Base-by-base conservation (phyloP, 1,140 invertebrate species). In the Asobara japonica region DNA sequence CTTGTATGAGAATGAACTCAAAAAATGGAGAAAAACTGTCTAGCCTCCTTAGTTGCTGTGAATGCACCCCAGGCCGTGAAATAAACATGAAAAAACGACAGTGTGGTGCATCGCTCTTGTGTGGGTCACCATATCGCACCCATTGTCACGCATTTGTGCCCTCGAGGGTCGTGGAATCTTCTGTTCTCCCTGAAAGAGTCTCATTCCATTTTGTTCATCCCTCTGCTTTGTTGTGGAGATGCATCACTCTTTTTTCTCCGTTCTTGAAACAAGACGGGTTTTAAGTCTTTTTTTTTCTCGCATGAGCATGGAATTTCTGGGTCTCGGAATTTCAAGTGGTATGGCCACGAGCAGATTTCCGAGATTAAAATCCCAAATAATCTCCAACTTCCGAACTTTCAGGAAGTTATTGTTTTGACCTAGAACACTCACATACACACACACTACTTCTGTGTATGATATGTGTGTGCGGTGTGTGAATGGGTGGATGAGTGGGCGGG, bases 71-170 rank as follows among this genome's bases (percentile, higher is more conserved):
- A 29, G 36, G 56, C 38, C 64, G 48, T 64, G 65, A 68, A 64
- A 68, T 68, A 68, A 73, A 73, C 62, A 73, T 64, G 51, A 64
- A 64, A 68, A 60, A 27, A n/a, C n/a, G 25, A 61, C 11, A 33
- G 65, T 33, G 48, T 30, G 64, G 64, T 60, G 29, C 61, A 56
- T 45, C 64, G 66, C 16, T 31, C 2, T 20, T 25, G 31, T 45
- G 38, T 71, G 62, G 61, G 33, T 66, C 31, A 30, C 33, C 33
- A 62, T 62, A 29, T 60, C 45, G 65, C 31, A 60, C 60, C 31
- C 48, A 66, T 66, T 72, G 70, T 72, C 64, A 72, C 64, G 64
- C 64, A 72, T 72, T 72, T 66, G 66, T 60, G 45, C 62, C 16
- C 22, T 31, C 10, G 60, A 33, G 51, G 30, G 29, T 38, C 61